A percentile compares a stretch with the other conserved stretches of the same genome.
Conservation (phyloP, 1,140 invertebrate genomes). For the Aphaenogaster rudis region DNA sequence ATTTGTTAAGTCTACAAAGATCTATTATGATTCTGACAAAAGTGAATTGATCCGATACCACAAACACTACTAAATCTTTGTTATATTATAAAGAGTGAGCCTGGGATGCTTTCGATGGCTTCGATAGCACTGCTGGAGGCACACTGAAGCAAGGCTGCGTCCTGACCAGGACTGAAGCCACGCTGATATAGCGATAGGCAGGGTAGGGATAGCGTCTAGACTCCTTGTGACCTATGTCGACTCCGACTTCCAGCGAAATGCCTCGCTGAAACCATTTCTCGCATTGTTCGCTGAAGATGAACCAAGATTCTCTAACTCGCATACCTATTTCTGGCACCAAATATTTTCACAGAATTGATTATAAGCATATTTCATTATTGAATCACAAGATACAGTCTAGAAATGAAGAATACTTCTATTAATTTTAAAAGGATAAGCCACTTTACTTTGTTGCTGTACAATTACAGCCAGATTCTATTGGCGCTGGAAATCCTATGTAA, state of each 20-base stretch:
- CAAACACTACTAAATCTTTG: constrained; percentile 56
- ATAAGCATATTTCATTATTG: constrained; percentile 1
- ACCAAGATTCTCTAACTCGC: not conserved
- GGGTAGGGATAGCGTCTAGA: constrained; percentile 72
- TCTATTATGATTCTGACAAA: constrained; percentile 67
- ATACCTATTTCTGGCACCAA: not conserved
- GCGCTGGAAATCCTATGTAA: not conserved
- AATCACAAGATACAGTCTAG: not conserved
- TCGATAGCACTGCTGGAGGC: constrained; percentile 79
- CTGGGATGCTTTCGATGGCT: constrained; percentile 79
- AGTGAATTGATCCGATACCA: constrained; percentile 42
- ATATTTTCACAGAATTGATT: not conserved
- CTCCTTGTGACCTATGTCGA: constrained; percentile 63
- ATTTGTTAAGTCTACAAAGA: constrained; percentile 53
- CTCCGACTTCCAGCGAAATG: not conserved
- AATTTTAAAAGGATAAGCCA: not conserved
- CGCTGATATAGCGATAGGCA: constrained; percentile 72
- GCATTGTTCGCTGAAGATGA: not conserved
- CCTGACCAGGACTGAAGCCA: constrained; percentile 84
- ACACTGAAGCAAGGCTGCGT: constrained; percentile 84
- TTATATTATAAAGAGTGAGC: constrained; percentile 56
- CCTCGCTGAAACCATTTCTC: not conserved
- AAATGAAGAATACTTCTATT: not conserved
- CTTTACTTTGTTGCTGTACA: not conserved
- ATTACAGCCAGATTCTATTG: not conserved